Evolutionary conservation across 2,888 invertebrate species (phyloP), one percentile per base, ranked within the genome.

Genomic region (Caenorhabditis uteleia): DNA sequence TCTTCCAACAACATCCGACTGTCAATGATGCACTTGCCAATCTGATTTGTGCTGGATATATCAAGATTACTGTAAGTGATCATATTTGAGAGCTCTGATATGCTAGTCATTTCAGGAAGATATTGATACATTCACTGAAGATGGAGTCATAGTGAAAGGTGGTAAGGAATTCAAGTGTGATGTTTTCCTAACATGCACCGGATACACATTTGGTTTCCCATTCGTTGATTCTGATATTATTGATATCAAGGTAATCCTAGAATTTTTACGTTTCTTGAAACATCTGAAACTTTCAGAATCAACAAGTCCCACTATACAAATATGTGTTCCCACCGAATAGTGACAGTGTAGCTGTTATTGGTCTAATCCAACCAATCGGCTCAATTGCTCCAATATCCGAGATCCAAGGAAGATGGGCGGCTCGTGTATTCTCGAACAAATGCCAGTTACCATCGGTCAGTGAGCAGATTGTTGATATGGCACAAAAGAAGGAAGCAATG

Each of bases 111-210:
- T 53, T 23, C 74, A 95, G 95, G 95, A 98, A 69, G 95, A 98
- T 65, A 98, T 99, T 95, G 98, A 99, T 86, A 97, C 95, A 87
- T 87, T 98, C 80, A 95, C 95, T 33, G 97, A 97, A 68, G 95
- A 97, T 55, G 94, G 95, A 31, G 88, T 98, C 77, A 97, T 97
- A 16, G 97, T 80, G 16, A 77, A 70, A 36, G 74, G 70, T 33
- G 82, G 80, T 23, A 60, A 68, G 29, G 64, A 61, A 43, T 79
- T 77, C 53, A 54, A 66, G 18, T 73, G 79, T 18, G 82, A 82
- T 51, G 84, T 84, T 0, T 84, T 85, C 33, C 84, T 82, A 42
- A 53, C 72, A 8, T 74, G 77, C 60, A 82, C 82, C 27, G 82
- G 84, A 18, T 86, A 85, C 72, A 74, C 73, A 2, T 85, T 85